These are phyloP conservation scores for Cyclopterus lumpus DNA, from an alignment of 2,797 vertebrate species.

Conservation along the genomic window DNA sequence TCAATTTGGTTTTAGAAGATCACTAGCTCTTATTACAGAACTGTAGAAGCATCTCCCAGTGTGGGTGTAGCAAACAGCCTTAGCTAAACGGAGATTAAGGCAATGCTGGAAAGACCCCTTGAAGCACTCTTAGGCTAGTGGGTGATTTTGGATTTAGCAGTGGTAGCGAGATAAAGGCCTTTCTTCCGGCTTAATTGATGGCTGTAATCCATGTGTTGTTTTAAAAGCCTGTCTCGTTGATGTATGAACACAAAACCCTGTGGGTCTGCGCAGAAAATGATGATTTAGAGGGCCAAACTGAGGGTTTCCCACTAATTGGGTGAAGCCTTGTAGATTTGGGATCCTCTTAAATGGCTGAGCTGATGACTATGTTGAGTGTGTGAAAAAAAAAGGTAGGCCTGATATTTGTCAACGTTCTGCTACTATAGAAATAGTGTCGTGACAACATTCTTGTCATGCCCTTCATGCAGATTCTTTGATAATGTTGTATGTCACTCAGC, in stretches of 20 bases:
- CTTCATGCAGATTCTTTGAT: not conserved
- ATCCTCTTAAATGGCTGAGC: not conserved
- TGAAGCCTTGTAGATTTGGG: constrained; percentile 15
- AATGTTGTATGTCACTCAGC: not conserved
- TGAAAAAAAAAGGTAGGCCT: not conserved
- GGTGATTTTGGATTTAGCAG: constrained; percentile 77
- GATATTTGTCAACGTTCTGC: not conserved
- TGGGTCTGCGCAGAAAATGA: constrained; percentile 33
- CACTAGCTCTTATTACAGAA: constrained; percentile 50
- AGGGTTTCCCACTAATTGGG: constrained; percentile 25
- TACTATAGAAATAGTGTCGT: not conserved
- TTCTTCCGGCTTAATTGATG: constrained; percentile 75
- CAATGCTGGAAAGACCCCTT: constrained; percentile 58
- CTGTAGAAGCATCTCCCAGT: constrained; percentile 54
- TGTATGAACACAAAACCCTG: constrained; percentile 52
- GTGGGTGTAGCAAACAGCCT: constrained; percentile 68
- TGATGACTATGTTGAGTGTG: not conserved
- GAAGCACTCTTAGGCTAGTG: constrained; percentile 69
- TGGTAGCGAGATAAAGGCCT: constrained; percentile 70
- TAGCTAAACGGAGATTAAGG: constrained; percentile 74
- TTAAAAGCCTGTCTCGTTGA: constrained; percentile 51
- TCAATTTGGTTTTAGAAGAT: constrained; percentile 57
- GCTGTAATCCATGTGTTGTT: constrained; percentile 77
- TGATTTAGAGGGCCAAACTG: constrained; percentile 32
- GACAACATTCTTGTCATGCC: not conserved